phyloP scores from a whole-genome alignment of 2,888 invertebrate species.

The Phengaris arion region DNA sequence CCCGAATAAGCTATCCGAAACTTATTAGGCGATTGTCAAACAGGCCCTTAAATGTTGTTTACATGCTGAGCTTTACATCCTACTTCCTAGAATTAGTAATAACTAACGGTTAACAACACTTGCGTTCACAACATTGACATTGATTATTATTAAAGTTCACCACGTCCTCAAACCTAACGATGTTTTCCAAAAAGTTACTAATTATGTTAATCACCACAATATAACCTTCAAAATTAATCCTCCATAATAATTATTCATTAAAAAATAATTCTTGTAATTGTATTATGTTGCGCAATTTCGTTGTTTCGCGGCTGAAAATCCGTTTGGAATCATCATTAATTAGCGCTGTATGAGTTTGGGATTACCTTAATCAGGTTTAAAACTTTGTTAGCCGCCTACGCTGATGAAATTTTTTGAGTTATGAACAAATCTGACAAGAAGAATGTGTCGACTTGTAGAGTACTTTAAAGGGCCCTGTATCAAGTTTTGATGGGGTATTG shows the following conservation, averaged over 20 bases:
- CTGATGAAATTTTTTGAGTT: not conserved
- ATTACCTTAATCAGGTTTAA: conserved; percentile 9
- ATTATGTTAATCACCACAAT: not conserved
- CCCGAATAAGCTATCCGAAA: too few species aligned
- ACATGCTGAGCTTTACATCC: too few species aligned
- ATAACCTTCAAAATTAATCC: not conserved
- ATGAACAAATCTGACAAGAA: not conserved
- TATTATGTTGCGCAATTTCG: not conserved
- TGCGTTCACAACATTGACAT: not conserved
- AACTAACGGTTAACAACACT: not conserved
- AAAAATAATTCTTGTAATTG: not conserved
- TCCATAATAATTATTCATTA: not conserved
- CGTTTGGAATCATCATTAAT: conserved; percentile 3
- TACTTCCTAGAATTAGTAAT: too few species aligned
- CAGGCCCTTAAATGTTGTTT: too few species aligned
- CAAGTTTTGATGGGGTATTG: too few species aligned
- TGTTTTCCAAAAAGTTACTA: not conserved
- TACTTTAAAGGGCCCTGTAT: too few species aligned
- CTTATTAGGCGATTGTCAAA: too few species aligned
- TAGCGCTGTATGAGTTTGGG: conserved; percentile 7
- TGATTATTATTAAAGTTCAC: not conserved
- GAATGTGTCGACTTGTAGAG: too few species aligned
- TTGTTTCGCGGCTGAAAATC: not conserved
- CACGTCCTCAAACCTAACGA: not conserved
- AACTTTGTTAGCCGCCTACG: not conserved